Evolutionary conservation across 2,888 invertebrate genomes (phyloP), one percentile per base, ranked within the genome.

Genomic region (Pterobdella sp.): DNA sequence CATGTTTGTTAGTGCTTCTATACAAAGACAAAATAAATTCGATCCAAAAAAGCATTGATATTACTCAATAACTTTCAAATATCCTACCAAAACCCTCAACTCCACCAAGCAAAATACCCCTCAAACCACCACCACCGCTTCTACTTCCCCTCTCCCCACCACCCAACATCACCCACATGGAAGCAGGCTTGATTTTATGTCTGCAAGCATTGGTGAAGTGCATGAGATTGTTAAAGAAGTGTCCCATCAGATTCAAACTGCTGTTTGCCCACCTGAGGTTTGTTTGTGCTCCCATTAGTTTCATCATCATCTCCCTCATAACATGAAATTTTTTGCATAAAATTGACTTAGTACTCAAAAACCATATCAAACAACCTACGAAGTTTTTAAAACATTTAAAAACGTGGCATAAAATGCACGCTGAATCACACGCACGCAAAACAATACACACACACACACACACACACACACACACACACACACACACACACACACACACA

Each of bases 181-280:
- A 35, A 29, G 34, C 26, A 34, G 36, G 34, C 37, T 37, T 69
- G 29, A 14, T n/a, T 42, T 67, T 29, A 26, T 69, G 26, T 73
- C 63, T 72, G 72, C 69, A 64, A 26, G 73, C 70, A 14, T 75
- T 75, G 10, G 80, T 88, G 80, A 90, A 94, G 78, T 89, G 88
- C 72, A 90, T 89, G 68, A 94, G 85, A 84, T 94, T 92, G 80
- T 90, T 91, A 79, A 95, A 91, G 84, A 94, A 94, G 81, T 92
- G 89, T 18, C 90, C 88, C 91, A 93, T 92, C 94, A 95, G 93
- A 78, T 90, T 89, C 79, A 93, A 90, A 80, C 93, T 92, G 63
- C 90, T 88, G 81, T 94, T 94, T 3, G 94, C 94, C 94, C 94
- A 94, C 77, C 83, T 84, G 77, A 31, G 68, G 72, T 36, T 67